Evolutionary conservation across 1,140 invertebrate genomes (phyloP), one percentile per base, ranked within the genome.

Genomic region (Drosophila gunungcola): DNA sequence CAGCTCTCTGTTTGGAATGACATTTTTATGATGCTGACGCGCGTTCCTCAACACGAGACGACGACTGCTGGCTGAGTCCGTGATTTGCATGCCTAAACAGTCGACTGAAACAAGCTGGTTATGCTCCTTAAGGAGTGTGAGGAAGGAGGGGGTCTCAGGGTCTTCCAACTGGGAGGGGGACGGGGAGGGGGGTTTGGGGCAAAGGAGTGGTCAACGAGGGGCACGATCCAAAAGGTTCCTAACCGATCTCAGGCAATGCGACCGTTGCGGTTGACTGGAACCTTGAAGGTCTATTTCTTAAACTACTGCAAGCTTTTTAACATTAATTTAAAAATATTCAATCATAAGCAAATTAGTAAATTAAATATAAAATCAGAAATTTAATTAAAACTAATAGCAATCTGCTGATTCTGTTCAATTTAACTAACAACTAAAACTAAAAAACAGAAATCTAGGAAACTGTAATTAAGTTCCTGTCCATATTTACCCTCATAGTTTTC

Each of bases 11-110:
- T 21, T 64, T 29, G 53, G 82, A 90, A 82, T 90, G 86, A 90
- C 86, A 90, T 90, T 90, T 90, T 90, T 90, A 90, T 80, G 86
- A 90, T 77, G 78, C 81, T 90, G 86, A 90, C 82, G 86, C 86
- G 83, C 84, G 79, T 73, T 88, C 64, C 75, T 78, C 83, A 88
- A 77, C 83, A 86, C 83, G 82, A 72, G 83, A 27, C 60, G 42
- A 41, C 45, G 45, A 53, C 56, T 53, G 49, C 70, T 46, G 80
- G 65, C 27, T 39, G 62, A 43, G 57, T 75, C 68, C 85, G 80
- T 88, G 83, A 78, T 88, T 80, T 69, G 83, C 84, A 88, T 88
- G 85, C 77, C 78, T 89, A 88, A 88, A 45, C 83, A 84, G 77
- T 49, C 56, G 21, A 32, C 64, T 48, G n/a, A 68, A 69, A 54